Percentiles rank a stretch among this genome's conserved stretches.
Evolutionary conservation across 2,113 vertebrate genomes (phyloP).

Genomic region (Paratilapia polleni): DNA sequence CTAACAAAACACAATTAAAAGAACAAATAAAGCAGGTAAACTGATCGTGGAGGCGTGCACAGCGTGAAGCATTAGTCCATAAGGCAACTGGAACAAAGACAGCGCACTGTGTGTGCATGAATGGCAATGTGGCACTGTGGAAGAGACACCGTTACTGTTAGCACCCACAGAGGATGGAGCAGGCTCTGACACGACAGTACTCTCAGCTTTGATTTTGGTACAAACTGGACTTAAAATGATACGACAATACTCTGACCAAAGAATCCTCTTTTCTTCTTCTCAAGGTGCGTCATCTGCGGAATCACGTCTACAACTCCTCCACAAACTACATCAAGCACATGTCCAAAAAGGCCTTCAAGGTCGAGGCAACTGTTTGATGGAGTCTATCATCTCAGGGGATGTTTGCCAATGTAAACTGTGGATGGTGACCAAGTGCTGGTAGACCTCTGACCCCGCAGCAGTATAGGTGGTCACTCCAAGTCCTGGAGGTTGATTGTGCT

Average conservation of each 20-base stretch:
- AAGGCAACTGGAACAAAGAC: slow-evolving; percentile 68
- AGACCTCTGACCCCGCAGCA: neutral
- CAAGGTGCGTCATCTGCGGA: slow-evolving; percentile 66
- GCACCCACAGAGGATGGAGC: neutral
- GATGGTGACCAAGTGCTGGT: neutral
- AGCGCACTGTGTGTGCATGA: slow-evolving; percentile 34
- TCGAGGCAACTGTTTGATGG: neutral
- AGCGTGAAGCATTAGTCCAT: slow-evolving; percentile 35
- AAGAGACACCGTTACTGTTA: slow-evolving; percentile 16
- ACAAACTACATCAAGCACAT: neutral
- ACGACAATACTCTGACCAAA: slow-evolving; percentile 10
- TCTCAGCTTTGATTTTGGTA: slow-evolving; percentile 46
- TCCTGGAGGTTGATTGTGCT: slow-evolving; percentile 96
- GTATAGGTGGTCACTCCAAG: slow-evolving; percentile 82
- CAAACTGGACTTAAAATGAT: slow-evolving; percentile 40
- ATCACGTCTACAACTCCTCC: neutral
- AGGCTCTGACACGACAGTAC: neutral
- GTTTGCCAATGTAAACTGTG: slow-evolving; percentile 23
- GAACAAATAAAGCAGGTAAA: slow-evolving; percentile 43
- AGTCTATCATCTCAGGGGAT: neutral
- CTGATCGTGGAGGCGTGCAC: slow-evolving; percentile 28
- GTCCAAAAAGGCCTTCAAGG: slow-evolving; percentile 32
- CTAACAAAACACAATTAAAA: slow-evolving; percentile 32
- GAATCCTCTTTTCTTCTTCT: slow-evolving; percentile 23
- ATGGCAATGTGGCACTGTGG: slow-evolving; percentile 48